Conservation (phyloP, 2,113 vertebrate species). For the Cacatua alba region DNA sequence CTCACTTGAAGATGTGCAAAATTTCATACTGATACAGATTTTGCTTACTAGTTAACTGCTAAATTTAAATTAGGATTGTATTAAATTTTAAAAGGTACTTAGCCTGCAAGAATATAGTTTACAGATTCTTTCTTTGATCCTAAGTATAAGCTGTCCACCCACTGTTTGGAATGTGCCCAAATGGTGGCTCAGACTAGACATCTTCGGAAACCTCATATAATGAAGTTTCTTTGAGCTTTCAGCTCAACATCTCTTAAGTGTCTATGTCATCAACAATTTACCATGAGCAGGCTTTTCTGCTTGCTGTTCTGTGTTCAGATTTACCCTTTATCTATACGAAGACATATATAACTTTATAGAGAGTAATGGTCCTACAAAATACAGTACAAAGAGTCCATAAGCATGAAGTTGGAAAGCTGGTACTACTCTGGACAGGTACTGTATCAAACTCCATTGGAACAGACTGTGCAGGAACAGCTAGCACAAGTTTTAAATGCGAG, state of each 20-base stretch:
- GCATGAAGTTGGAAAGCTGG: not conserved
- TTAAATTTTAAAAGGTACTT: not conserved
- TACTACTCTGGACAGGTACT: not conserved
- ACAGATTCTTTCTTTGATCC: not conserved
- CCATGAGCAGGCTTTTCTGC: not conserved
- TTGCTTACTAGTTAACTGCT: not conserved
- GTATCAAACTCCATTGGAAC: not conserved
- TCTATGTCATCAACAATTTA: not conserved
- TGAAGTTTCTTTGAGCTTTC: not conserved
- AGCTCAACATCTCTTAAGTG: not conserved
- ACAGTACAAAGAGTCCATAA: not conserved
- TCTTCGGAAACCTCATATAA: not conserved
- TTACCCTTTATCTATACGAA: not conserved
- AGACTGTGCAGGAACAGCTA: not conserved
- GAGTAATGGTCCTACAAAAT: not conserved
- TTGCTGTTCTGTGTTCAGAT: not conserved
- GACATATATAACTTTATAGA: not conserved
- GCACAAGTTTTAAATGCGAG: not conserved
- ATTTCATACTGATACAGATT: not conserved
- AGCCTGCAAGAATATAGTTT: not conserved
- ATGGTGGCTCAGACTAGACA: not conserved
- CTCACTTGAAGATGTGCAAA: not conserved
- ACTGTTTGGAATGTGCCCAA: not conserved
- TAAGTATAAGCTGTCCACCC: not conserved
- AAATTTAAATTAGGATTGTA: not conserved